phyloP scores from a whole-genome alignment of 2,797 vertebrate species.

The Sardinella longiceps region DNA sequence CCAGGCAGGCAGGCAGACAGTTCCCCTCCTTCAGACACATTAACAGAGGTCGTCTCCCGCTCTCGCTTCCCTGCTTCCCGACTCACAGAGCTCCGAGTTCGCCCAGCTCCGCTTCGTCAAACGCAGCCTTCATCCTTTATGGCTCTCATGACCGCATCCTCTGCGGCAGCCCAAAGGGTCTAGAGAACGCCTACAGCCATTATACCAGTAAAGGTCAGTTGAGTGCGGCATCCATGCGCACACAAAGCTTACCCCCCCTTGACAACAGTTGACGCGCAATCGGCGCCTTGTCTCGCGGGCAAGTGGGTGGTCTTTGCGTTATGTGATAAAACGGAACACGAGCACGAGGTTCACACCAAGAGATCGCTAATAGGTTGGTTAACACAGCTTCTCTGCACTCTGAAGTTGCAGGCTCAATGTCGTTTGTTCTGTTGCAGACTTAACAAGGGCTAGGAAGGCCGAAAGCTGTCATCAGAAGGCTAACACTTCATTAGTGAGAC shows the following conservation, averaged over 20 bases:
- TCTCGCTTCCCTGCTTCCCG: background rate
- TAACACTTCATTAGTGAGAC: background rate
- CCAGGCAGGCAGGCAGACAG: background rate
- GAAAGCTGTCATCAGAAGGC: background rate
- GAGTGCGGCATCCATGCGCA: background rate
- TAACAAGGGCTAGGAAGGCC: background rate
- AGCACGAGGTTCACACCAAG: background rate
- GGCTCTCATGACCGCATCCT: background rate
- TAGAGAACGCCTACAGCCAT: background rate
- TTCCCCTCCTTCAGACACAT: constrained; percentile 21
- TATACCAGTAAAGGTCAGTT: constrained; percentile 19
- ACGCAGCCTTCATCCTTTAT: background rate
- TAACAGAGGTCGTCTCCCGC: constrained; percentile 10
- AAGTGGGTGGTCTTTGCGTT: background rate
- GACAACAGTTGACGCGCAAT: background rate
- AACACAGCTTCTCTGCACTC: background rate
- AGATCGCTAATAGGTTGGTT: constrained; percentile 10
- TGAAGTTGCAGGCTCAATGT: background rate
- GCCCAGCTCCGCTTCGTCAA: background rate
- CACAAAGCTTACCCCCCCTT: background rate
- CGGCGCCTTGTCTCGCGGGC: background rate
- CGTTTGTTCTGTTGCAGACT: background rate
- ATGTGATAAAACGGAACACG: background rate
- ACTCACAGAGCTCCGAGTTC: background rate
- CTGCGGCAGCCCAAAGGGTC: background rate